Conservation (phyloP, 2,888 invertebrate genomes). For the Archips xylosteana region DNA sequence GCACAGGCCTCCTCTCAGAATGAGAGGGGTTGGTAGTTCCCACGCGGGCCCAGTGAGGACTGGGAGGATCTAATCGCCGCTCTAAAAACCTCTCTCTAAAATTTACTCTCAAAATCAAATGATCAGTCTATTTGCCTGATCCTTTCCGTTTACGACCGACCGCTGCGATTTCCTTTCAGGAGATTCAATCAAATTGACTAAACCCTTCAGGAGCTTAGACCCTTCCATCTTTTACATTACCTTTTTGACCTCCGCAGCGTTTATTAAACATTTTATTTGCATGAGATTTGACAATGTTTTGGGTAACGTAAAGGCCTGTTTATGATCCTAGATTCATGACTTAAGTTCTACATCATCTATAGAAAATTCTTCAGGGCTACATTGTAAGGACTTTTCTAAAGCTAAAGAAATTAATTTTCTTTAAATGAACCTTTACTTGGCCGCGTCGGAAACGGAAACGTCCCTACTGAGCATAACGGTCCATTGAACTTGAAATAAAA, state of each 20-base stretch:
- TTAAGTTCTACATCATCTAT: background rate
- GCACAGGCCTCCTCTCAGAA: too few species aligned
- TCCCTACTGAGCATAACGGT: constrained; percentile 4
- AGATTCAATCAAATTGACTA: constrained; percentile 24
- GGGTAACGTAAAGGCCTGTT: background rate
- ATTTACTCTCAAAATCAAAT: too few species aligned
- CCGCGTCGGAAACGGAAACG: background rate
- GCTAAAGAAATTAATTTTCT: background rate
- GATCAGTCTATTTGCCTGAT: background rate
- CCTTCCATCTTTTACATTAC: background rate
- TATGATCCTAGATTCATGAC: background rate
- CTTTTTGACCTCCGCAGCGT: background rate
- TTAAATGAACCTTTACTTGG: background rate
- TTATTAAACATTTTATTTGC: constrained; percentile 1
- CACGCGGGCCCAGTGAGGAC: too few species aligned
- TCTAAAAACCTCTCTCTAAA: too few species aligned
- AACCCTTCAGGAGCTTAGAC: constrained; percentile 6
- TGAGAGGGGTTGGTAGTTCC: too few species aligned
- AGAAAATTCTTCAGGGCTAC: background rate
- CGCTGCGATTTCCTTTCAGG: constrained; percentile 5
- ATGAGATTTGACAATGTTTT: background rate
- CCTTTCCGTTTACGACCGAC: background rate
- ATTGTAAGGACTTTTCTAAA: background rate
- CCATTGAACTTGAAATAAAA: constrained; percentile 34
- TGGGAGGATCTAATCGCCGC: too few species aligned